These are phyloP conservation scores for Hestina assimilis DNA, from an alignment of 1,140 invertebrate species.

Conservation along the genomic window DNA sequence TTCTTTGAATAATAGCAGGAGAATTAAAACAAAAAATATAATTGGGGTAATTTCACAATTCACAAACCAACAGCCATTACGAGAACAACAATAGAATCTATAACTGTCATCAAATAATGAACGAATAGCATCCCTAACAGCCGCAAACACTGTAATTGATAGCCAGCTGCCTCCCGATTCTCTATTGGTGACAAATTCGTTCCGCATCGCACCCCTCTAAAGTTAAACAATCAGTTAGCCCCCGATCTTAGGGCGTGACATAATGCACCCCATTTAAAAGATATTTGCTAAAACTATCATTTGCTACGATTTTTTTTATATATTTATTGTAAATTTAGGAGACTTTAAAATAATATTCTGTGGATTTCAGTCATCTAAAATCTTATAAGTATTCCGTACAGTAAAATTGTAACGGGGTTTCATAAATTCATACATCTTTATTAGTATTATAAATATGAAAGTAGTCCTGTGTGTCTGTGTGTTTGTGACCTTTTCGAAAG, in stretches of 20 bases:
- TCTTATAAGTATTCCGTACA: too few species aligned
- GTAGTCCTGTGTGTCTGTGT: too few species aligned
- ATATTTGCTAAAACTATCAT: constrained; percentile 17
- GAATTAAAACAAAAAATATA: neutral
- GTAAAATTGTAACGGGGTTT: too few species aligned
- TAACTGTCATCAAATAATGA: constrained; percentile 69
- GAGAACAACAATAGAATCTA: constrained; percentile 46
- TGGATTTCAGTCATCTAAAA: too few species aligned
- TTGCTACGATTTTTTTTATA: too few species aligned
- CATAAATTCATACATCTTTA: too few species aligned
- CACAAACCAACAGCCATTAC: constrained; percentile 8
- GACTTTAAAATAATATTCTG: too few species aligned
- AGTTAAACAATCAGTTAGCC: constrained; percentile 52
- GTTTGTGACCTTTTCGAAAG: too few species aligned
- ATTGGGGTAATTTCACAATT: neutral
- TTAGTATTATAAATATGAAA: too few species aligned
- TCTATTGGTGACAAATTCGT: constrained; percentile 69
- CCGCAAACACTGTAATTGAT: constrained; percentile 71
- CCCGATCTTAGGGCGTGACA: constrained; percentile 56
- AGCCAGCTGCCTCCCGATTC: constrained; percentile 55
- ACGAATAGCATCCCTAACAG: constrained; percentile 67
- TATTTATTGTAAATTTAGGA: too few species aligned
- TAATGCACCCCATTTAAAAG: constrained; percentile 27
- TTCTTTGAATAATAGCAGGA: too few species aligned
- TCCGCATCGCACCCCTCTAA: constrained; percentile 48